phyloP scores from a whole-genome alignment of 2,888 invertebrate genomes.

The Gastrophysa polygoni region DNA sequence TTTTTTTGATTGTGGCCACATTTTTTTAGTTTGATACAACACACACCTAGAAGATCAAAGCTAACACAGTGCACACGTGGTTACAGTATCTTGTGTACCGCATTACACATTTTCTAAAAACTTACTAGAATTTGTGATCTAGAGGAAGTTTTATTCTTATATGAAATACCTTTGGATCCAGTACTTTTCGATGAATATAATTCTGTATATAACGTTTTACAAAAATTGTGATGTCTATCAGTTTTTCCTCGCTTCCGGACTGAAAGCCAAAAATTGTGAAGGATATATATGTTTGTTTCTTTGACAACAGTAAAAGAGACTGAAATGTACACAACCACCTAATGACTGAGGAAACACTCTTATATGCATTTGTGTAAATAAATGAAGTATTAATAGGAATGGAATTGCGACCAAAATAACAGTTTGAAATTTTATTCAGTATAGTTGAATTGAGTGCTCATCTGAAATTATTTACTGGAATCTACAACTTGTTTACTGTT shows the following conservation, averaged over 20 bases:
- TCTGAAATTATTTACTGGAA: background rate
- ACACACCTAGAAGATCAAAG: slow-evolving; percentile 33
- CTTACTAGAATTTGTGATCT: slow-evolving; percentile 16
- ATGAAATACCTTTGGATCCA: slow-evolving; percentile 44
- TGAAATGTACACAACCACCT: background rate
- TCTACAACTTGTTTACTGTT: background rate
- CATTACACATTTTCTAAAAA: slow-evolving; percentile 32
- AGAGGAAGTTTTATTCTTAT: background rate
- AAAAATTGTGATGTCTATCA: slow-evolving; percentile 53
- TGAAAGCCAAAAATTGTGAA: slow-evolving; percentile 23
- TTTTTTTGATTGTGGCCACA: slow-evolving; percentile 37
- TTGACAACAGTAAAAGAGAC: background rate
- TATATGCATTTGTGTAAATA: background rate
- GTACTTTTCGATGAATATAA: slow-evolving; percentile 47
- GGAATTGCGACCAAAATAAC: background rate
- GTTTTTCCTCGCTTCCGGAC: slow-evolving; percentile 36
- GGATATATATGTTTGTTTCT: background rate
- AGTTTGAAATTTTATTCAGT: background rate
- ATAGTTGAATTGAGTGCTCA: background rate
- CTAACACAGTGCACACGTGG: slow-evolving; percentile 9
- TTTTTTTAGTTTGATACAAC: slow-evolving; percentile 23
- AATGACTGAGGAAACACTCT: background rate
- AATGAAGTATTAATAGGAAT: background rate
- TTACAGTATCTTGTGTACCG: slow-evolving; percentile 19
- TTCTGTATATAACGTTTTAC: slow-evolving; percentile 49